Evolutionary conservation across 2,888 invertebrate species (phyloP).

Genomic region (Acleris emargana): DNA sequence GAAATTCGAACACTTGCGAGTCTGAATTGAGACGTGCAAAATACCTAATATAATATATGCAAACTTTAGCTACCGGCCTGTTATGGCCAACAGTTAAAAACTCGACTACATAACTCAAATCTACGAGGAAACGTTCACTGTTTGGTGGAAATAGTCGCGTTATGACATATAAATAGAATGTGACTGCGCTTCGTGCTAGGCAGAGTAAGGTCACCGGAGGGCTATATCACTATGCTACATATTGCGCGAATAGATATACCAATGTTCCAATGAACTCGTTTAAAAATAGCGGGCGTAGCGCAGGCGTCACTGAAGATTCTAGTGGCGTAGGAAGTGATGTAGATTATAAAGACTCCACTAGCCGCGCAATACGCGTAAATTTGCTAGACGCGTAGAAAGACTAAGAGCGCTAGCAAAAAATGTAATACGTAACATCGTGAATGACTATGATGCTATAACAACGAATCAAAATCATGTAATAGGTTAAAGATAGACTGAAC

Average conservation of each 20-base stretch:
- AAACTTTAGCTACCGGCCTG: slow-evolving; percentile 7
- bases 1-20: slow-evolving; percentile 51
- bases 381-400: slow-evolving; percentile 48
- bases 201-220: slow-evolving; percentile 75
- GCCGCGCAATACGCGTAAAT: slow-evolving; percentile 61
- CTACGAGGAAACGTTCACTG: no score
- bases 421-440: slow-evolving; percentile 33
- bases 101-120: no score
- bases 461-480: neutral
- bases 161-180: no score
- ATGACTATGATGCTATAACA: slow-evolving; percentile 23
- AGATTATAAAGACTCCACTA: slow-evolving; percentile 22
- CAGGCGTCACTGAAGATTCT: slow-evolving; percentile 65
- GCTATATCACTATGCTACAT: slow-evolving; percentile 74
- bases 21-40: slow-evolving; percentile 52
- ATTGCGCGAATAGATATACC: slow-evolving; percentile 84
- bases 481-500: neutral
- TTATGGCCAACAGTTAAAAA: neutral
- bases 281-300: slow-evolving; percentile 81
- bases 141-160: no score
- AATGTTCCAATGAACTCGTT: slow-evolving; percentile 84
- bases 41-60: slow-evolving; percentile 34
- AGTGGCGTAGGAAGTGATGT: slow-evolving; percentile 38
- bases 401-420: slow-evolving; percentile 55
- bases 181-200: slow-evolving; percentile 48